Evolutionary conservation across 2,113 vertebrate species (phyloP).

Genomic region (Pagrus major): DNA sequence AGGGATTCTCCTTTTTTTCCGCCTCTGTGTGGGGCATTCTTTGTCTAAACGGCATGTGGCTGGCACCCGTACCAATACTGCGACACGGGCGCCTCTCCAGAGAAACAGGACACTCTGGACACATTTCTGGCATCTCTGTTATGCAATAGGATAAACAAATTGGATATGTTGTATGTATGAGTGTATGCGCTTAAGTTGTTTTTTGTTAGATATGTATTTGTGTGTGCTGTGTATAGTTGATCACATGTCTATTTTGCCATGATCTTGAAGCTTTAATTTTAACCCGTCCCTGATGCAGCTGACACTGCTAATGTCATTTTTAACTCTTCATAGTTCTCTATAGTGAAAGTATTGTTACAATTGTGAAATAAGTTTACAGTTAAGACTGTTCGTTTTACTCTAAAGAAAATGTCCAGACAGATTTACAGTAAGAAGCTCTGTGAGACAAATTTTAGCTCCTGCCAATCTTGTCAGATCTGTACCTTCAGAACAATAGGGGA

Average conservation of each 20-base stretch:
- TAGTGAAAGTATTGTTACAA: background rate
- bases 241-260: background rate
- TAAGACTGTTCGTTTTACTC: background rate
- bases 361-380: background rate
- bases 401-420: background rate
- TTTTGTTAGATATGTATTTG: background rate
- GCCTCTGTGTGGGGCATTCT: background rate
- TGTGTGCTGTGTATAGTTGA: background rate
- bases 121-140: background rate
- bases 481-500: conserved; percentile 29
- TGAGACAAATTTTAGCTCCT: conserved; percentile 3
- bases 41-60: conserved; percentile 44
- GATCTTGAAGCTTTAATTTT: background rate
- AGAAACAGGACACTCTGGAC: background rate
- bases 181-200: background rate
- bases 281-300: background rate
- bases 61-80: conserved; percentile 11
- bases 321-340: background rate
- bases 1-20: background rate
- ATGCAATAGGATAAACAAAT: conserved; percentile 5
- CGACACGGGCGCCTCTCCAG: conserved; percentile 25
- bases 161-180: background rate
- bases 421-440: background rate
- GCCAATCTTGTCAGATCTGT: conserved; percentile 23
- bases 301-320: no score